Conservation (phyloP, 2,113 vertebrate genomes). For the Lasiurus borealis region DNA sequence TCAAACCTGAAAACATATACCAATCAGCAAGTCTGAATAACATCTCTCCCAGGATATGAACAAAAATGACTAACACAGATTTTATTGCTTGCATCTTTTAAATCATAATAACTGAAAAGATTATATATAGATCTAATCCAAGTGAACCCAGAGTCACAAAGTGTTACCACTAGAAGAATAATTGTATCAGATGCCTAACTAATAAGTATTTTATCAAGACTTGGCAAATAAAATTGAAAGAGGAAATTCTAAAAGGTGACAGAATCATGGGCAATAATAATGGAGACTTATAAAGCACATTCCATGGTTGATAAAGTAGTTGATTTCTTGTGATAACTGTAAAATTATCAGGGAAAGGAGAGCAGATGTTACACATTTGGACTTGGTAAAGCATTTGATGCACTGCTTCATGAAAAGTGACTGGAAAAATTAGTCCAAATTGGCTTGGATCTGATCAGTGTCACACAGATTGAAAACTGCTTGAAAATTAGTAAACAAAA, state of each 20-base stretch:
- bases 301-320: slow-evolving; percentile 66
- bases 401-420: slow-evolving; percentile 71
- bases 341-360: slow-evolving; percentile 67
- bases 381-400: slow-evolving; percentile 65
- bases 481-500: slow-evolving; percentile 74
- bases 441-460: slow-evolving; percentile 76
- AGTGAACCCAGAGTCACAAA: slow-evolving; percentile 52
- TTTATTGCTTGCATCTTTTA: slow-evolving; percentile 70
- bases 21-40: slow-evolving; percentile 74
- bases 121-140: slow-evolving; percentile 64
- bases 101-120: slow-evolving; percentile 69
- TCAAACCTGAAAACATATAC: slow-evolving; percentile 72
- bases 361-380: slow-evolving; percentile 77
- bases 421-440: slow-evolving; percentile 77
- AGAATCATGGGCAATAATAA: slow-evolving; percentile 68
- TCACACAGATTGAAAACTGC: slow-evolving; percentile 73
- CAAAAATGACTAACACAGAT: slow-evolving; percentile 71
- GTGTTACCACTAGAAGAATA: slow-evolving; percentile 64
- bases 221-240: slow-evolving; percentile 68
- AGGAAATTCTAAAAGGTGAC: slow-evolving; percentile 71
- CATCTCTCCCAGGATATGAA: slow-evolving; percentile 73
- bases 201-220: slow-evolving; percentile 73
- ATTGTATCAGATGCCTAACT: slow-evolving; percentile 66
- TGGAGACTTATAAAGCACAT: slow-evolving; percentile 71
- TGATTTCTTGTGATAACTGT: slow-evolving; percentile 72